These are phyloP conservation scores for Smittia sp. DNA, from an alignment of 2,888 invertebrate species.

Conservation along the genomic window DNA sequence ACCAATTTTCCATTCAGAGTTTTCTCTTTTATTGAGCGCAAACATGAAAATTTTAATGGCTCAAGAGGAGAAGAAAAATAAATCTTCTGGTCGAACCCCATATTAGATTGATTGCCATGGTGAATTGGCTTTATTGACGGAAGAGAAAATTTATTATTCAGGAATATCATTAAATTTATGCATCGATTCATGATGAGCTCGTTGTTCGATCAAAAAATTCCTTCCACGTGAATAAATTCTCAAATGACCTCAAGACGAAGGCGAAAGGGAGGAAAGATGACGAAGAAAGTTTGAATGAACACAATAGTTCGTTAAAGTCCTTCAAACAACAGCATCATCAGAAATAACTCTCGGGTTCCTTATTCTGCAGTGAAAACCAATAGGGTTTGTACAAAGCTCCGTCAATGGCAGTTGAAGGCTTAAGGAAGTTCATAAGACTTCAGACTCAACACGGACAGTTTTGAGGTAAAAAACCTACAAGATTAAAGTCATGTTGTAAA, in stretches of 20 bases:
- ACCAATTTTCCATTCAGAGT: slow-evolving; percentile 36
- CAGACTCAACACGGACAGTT: too few species aligned
- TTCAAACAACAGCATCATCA: background rate
- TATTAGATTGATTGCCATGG: slow-evolving; percentile 25
- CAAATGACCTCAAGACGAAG: background rate
- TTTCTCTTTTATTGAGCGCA: background rate
- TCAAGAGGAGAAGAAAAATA: background rate
- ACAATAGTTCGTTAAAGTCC: background rate
- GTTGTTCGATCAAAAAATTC: background rate
- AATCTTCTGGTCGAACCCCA: slow-evolving; percentile 37
- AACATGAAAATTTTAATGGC: slow-evolving; percentile 14
- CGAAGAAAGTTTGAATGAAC: too few species aligned
- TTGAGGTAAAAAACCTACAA: too few species aligned
- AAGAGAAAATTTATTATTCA: slow-evolving; percentile 5
- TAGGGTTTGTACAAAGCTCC: too few species aligned
- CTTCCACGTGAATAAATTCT: slow-evolving; percentile 10
- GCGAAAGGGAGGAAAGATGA: background rate
- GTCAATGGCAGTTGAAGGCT: too few species aligned
- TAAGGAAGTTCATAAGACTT: too few species aligned
- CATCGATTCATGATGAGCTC: background rate
- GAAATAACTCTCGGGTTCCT: too few species aligned
- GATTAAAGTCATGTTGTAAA: too few species aligned
- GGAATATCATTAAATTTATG: slow-evolving; percentile 25
- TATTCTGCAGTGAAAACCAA: too few species aligned
- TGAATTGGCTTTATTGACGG: slow-evolving; percentile 6